Conservation (phyloP, 1,140 invertebrate genomes). For the Cherax destructor region DNA sequence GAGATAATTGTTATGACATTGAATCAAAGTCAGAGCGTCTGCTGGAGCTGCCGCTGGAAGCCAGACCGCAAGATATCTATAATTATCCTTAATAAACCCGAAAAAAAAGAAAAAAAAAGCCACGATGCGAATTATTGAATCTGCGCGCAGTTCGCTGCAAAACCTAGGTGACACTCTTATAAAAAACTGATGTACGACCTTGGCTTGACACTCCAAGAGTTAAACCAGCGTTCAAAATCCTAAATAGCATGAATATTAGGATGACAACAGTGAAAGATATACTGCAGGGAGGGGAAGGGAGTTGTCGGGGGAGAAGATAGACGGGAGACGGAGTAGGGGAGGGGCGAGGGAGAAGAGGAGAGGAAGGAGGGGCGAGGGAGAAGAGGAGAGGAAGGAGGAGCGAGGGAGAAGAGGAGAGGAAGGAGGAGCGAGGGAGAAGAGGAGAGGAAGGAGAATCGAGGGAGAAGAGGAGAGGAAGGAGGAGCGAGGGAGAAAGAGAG, state of each 20-base stretch:
- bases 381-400: background rate
- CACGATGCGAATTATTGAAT: slow-evolving; percentile 27
- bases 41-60: background rate
- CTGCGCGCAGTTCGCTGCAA: background rate
- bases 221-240: too few relatives aligned
- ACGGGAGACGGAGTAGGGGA: background rate
- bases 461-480: too few relatives aligned
- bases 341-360: background rate
- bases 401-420: background rate
- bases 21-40: slow-evolving; percentile 50
- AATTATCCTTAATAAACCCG: slow-evolving; percentile 44
- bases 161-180: too few relatives aligned
- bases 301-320: too few relatives aligned
- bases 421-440: background rate
- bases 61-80: slow-evolving; percentile 54
- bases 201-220: too few relatives aligned
- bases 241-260: too few relatives aligned
- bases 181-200: too few relatives aligned
- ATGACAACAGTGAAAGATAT: too few relatives aligned
- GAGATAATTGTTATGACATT: slow-evolving; percentile 65
- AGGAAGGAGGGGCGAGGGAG: background rate
- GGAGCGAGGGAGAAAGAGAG: background rate
- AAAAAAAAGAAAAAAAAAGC: background rate
- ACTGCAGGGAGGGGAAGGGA: too few relatives aligned
- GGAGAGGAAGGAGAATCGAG: background rate